Base-by-base conservation (phyloP, 2,888 invertebrate genomes). In the Cryptocephalus moraei region DNA sequence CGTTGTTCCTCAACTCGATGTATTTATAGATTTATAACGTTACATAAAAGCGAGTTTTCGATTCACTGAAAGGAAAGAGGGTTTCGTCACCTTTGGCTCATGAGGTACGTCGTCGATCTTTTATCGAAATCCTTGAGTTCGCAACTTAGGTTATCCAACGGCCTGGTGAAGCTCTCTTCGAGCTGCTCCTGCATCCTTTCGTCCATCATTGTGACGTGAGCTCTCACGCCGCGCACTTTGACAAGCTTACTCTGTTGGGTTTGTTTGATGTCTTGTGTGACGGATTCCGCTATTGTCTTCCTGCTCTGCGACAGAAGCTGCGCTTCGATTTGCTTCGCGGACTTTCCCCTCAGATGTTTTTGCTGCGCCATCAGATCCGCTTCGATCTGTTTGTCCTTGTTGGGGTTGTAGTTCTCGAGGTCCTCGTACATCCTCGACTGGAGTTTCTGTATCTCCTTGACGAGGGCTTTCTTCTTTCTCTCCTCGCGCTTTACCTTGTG, bases 41-140 rank as follows among this genome's bases (percentile, higher is more conserved):
- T 44, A 38, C 36, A 14, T 9, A 44, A 43, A 36, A 36, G 13
- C 13, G 36, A 44, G 39, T 32, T 36, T 32, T 33, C 31, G 43
- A 13, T 22, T 22, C 6, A 22, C 2, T 6, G 22, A 22, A 22
- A 22, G 22, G 22, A 22, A 36, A n/a, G 12, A 6, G n/a, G 2
- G 36, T 36, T 11, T 48, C 53, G 52, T 68, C 73, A 85, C 85
- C 85, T 84, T 74, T 77, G 77, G 60, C 83, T 80, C 55, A 76
- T 68, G 62, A 77, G 75, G 68, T 80, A 76, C 59, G 68, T 72
- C 44, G 77, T 75, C 52, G 76, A 78, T 56, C 80, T 74, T 60
- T 76, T 71, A 58, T 82, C 79, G 62, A 82, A 82, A 59, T 76
- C 75, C 56, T 75, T 78, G 50, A 85, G 69, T 33, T 84, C 83